These are phyloP conservation scores for Temnothorax rugatulus DNA, from an alignment of 2,888 invertebrate species.

Conservation along the genomic window DNA sequence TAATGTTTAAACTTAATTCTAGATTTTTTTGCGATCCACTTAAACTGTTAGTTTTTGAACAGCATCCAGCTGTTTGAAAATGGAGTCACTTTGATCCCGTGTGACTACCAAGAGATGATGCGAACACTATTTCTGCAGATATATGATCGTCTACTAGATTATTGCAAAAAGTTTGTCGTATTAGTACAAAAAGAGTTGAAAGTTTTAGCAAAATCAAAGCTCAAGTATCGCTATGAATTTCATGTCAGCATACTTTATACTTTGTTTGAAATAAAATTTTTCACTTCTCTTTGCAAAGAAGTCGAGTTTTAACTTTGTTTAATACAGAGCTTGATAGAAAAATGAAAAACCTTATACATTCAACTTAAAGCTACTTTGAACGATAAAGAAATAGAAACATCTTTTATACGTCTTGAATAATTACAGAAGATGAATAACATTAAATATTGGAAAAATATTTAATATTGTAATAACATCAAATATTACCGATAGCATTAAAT, in stretches of 20 bases:
- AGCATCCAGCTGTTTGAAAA: no score
- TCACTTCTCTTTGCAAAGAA: background rate
- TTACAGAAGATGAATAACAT: background rate
- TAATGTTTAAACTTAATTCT: no score
- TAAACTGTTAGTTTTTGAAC: no score
- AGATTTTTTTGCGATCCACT: no score
- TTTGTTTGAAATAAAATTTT: conserved; percentile 3
- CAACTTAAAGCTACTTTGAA: background rate
- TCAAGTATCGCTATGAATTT: background rate
- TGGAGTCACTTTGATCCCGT: no score
- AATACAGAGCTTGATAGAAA: background rate
- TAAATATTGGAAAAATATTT: background rate
- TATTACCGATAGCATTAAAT: background rate
- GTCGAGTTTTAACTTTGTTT: background rate
- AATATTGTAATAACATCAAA: background rate
- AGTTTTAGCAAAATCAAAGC: background rate
- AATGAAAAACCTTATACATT: background rate
- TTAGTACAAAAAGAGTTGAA: background rate
- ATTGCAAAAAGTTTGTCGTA: background rate
- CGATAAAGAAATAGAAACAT: background rate
- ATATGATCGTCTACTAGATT: background rate
- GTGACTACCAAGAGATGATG: background rate
- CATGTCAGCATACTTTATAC: background rate
- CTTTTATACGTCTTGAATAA: background rate
- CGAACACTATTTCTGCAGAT: background rate